A percentile compares a stretch with the other conserved stretches of the same genome.
phyloP scores from a whole-genome alignment of 2,797 vertebrate species.

The Cephalopachus bancanus region DNA sequence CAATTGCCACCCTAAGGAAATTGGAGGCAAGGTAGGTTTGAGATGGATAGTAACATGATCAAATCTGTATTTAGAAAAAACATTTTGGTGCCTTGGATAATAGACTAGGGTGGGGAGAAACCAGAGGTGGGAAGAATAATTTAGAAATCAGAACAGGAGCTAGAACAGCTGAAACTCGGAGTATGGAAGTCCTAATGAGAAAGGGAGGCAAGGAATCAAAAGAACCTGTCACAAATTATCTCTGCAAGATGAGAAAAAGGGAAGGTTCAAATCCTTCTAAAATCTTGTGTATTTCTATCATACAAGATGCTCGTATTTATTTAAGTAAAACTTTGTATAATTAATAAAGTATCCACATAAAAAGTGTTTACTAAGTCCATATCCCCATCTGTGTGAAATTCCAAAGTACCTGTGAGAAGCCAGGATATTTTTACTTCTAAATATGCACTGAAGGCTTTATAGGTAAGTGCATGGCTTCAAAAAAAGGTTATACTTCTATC shows the following conservation, averaged over 20 bases:
- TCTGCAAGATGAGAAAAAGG: constrained; percentile 13
- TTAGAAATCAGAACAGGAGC: not conserved
- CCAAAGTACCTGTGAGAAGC: not conserved
- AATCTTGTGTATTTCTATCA: not conserved
- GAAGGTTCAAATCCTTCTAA: not conserved
- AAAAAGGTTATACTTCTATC: not conserved
- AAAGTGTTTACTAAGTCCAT: constrained; percentile 41
- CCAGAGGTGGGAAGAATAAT: not conserved
- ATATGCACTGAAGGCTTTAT: not conserved
- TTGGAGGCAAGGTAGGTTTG: not conserved
- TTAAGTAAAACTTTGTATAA: constrained; percentile 34
- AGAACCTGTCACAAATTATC: not conserved
- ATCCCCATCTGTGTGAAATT: constrained; percentile 2
- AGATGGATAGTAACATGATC: not conserved
- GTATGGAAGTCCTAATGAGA: not conserved
- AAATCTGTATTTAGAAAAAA: not conserved
- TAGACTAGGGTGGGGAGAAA: not conserved
- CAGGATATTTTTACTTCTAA: constrained; percentile 37
- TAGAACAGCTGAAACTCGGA: not conserved
- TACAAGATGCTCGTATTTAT: not conserved
- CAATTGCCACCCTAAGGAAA: not conserved
- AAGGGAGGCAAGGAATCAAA: not conserved
- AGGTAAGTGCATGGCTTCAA: constrained; percentile 34
- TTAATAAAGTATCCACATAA: constrained; percentile 6
- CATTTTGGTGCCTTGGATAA: not conserved